Percentiles rank a stretch among this genome's conserved stretches.
Evolutionary conservation across 2,888 invertebrate genomes (phyloP).

Genomic region (Cactoblastis cactorum): DNA sequence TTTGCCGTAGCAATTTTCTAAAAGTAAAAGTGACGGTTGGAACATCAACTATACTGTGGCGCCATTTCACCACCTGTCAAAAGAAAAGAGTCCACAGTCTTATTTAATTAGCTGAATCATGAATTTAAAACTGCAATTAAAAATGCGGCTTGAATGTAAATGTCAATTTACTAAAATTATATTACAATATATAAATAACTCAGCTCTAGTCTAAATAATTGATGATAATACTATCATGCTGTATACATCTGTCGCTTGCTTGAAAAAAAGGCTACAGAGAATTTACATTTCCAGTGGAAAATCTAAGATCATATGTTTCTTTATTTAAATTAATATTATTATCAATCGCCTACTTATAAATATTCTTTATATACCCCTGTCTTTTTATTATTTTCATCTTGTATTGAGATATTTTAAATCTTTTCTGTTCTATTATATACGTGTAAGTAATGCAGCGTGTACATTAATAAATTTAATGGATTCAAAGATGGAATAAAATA

Average conservation of each 20-base stretch:
- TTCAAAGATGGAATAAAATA: neutral
- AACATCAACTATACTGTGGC: neutral
- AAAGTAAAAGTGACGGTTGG: neutral
- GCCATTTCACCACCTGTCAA: neutral
- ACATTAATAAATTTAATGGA: neutral
- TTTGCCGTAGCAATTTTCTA: neutral
- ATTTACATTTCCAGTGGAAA: neutral
- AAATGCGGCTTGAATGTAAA: neutral
- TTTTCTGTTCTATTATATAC: neutral
- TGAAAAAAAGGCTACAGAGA: constrained; percentile 4
- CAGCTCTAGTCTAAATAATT: neutral
- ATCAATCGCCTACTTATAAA: neutral
- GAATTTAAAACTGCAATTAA: too few species aligned
- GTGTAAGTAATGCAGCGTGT: neutral
- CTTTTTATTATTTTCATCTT: neutral
- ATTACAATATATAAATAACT: constrained; percentile 1
- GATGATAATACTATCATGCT: neutral
- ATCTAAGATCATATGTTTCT: constrained; percentile 1
- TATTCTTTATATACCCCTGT: neutral
- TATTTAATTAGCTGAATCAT: neutral
- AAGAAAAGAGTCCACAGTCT: constrained; percentile 15
- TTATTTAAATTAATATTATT: neutral
- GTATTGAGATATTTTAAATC: neutral
- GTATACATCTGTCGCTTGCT: neutral
- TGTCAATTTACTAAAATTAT: constrained; percentile 5